A percentile compares a stretch with the other conserved stretches of the same genome.
Conservation (phyloP, 1,140 invertebrate species). For the Zaprionus africanus region DNA sequence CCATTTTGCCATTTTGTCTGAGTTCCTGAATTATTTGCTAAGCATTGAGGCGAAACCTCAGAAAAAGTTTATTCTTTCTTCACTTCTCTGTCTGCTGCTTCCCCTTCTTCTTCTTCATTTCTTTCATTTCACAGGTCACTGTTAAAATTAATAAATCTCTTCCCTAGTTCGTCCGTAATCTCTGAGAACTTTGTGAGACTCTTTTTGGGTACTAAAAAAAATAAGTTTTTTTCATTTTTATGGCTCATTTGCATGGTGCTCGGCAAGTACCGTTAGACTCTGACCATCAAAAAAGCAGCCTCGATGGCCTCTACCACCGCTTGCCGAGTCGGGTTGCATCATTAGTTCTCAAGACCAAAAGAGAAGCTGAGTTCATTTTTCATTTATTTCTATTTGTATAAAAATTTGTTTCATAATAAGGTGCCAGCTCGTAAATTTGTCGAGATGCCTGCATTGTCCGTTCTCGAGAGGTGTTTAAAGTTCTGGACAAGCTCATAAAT, state of each 20-base stretch:
- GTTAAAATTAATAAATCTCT: conserved; percentile 72
- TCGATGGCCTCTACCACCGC: background rate
- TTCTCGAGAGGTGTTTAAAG: conserved; percentile 9
- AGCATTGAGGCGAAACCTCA: conserved; percentile 10
- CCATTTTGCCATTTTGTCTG: conserved; percentile 6
- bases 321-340: conserved; percentile 52
- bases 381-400: conserved; percentile 45
- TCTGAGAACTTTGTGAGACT: conserved; percentile 11
- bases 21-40: conserved; percentile 35
- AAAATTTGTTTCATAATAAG: conserved; percentile 76
- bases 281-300: conserved; percentile 51
- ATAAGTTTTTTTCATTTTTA: conserved; percentile 40
- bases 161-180: background rate
- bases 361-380: conserved; percentile 39
- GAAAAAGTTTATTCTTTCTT: conserved; percentile 16
- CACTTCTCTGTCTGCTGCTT: conserved; percentile 15
- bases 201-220: background rate
- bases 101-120: conserved; percentile 12
- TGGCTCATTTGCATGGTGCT: conserved; percentile 74
- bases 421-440: conserved; percentile 73
- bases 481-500: conserved; percentile 65
- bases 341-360: conserved; percentile 35
- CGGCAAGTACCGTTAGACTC: conserved; percentile 57
- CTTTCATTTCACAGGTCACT: conserved; percentile 62
- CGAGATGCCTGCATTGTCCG: conserved; percentile 19